phyloP scores from a whole-genome alignment of 2,797 vertebrate species.

The Ispidina lecontei region DNA sequence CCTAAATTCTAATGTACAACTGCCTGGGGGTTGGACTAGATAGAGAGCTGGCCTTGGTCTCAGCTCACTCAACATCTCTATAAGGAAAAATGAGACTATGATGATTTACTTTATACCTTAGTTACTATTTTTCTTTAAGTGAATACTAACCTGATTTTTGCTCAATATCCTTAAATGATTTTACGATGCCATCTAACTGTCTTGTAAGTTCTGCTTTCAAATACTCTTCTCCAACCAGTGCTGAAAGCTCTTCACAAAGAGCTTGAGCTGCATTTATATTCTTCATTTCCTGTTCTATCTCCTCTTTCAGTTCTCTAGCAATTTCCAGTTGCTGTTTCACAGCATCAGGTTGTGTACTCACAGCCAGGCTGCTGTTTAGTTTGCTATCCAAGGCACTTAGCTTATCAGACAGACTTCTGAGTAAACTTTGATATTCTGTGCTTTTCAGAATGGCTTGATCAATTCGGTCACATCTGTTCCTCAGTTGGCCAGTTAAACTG shows the following conservation, averaged over 20 bases:
- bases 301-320: slow-evolving; percentile 84
- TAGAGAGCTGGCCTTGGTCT: background rate
- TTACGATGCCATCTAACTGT: slow-evolving; percentile 90
- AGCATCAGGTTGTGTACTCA: slow-evolving; percentile 87
- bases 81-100: background rate
- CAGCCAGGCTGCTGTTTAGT: slow-evolving; percentile 82
- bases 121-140: background rate
- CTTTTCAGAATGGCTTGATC: slow-evolving; percentile 90
- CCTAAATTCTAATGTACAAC: background rate
- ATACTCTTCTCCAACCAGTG: slow-evolving; percentile 92
- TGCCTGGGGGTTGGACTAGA: background rate
- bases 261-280: slow-evolving; percentile 85
- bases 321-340: slow-evolving; percentile 90
- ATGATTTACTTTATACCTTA: background rate
- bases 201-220: slow-evolving; percentile 91
- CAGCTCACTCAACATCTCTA: background rate
- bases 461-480: slow-evolving; percentile 87
- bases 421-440: slow-evolving; percentile 88
- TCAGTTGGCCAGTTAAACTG: slow-evolving; percentile 87
- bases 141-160: slow-evolving; percentile 91
- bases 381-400: slow-evolving; percentile 83
- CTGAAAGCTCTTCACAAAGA: slow-evolving; percentile 87
- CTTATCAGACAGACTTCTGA: slow-evolving; percentile 84
- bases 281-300: slow-evolving; percentile 87
- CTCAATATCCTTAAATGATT: slow-evolving; percentile 90